Base-by-base conservation (phyloP, 1,140 invertebrate genomes). In the Thaumatotibia leucotreta region DNA sequence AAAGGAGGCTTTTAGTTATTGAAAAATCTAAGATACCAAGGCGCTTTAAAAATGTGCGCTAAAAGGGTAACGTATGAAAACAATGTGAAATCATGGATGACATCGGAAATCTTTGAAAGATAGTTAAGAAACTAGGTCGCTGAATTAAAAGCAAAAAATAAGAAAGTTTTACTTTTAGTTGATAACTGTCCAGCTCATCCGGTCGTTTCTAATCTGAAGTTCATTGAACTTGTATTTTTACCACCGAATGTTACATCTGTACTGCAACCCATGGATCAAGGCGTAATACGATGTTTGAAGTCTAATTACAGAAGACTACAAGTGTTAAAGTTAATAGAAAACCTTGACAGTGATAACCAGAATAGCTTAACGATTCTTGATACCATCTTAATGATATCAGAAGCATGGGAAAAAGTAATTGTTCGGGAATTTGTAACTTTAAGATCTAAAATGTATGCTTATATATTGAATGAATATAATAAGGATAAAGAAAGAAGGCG, bases 1-100 rank as follows among this genome's bases (percentile, higher is more conserved):
- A 91, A 79, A 71, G 81, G 63, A 77, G 82, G 33, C 71, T 88
- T 22, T 63, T 91, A 10, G 64, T 73, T 11, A 68, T 72, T 49
- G 73, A 69, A 4, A 75, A 75, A 66, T 50, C 70, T 69, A 63
- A 72, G 32, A 69, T 70, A 64, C 73, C 68, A n/a, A 17, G 63
- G 2, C 66, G 67, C 27, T 76, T 76, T 65, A 74, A 74, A 39
- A 74, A 68, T 50, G 49, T 71, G 35, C 58, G 66, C 14, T 68
- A 39, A 29, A 63, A 69, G 66, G 14, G 70, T 76, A 32, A 61
- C 52, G n/a, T 73, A 76, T 63, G 65, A 73, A 71, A 63, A 61
- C 39, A 76, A 72, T 32, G 62, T 17, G 27, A 69, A 20, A 39
- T 33, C 68, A 23, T 73, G 67, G 66, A 73, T 73, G 68, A 73